These are phyloP conservation scores for Mus pahari DNA, from an alignment of 2,113 vertebrate species.

Conservation along the genomic window DNA sequence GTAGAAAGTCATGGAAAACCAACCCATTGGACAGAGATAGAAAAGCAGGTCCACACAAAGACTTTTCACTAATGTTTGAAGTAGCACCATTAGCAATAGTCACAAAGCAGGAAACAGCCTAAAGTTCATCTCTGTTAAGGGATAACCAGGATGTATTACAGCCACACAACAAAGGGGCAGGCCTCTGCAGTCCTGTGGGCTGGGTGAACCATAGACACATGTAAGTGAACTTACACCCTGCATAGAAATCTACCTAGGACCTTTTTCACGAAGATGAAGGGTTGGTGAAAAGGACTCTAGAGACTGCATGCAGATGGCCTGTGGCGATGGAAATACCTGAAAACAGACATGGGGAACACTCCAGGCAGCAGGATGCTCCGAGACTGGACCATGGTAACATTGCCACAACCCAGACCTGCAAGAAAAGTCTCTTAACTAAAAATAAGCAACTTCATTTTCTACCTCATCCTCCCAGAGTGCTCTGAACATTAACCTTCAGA, in stretches of 20 bases:
- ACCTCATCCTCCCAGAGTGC: background rate
- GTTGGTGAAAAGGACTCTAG: background rate
- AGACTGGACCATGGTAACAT: background rate
- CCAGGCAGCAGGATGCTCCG: fast-evolving
- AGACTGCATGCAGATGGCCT: background rate
- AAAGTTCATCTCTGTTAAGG: too few species aligned
- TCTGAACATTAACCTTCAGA: background rate
- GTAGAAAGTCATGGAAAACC: background rate
- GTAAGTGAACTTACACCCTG: background rate
- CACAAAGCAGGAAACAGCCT: background rate
- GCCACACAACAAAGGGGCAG: fast-evolving
- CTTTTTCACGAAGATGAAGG: fast-evolving
- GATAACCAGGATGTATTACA: fast-evolving
- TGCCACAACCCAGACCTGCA: background rate
- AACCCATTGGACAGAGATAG: background rate
- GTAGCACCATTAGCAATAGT: fast-evolving
- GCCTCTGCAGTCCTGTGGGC: fast-evolving
- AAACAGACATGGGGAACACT: background rate
- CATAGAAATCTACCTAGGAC: background rate
- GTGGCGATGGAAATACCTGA: too few species aligned
- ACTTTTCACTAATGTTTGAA: fast-evolving
- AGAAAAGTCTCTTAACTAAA: background rate
- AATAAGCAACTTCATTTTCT: background rate
- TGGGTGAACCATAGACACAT: background rate
- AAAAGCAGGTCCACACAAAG: background rate